Conservation (phyloP, 1,140 invertebrate species). For the Microplitis mediator region DNA sequence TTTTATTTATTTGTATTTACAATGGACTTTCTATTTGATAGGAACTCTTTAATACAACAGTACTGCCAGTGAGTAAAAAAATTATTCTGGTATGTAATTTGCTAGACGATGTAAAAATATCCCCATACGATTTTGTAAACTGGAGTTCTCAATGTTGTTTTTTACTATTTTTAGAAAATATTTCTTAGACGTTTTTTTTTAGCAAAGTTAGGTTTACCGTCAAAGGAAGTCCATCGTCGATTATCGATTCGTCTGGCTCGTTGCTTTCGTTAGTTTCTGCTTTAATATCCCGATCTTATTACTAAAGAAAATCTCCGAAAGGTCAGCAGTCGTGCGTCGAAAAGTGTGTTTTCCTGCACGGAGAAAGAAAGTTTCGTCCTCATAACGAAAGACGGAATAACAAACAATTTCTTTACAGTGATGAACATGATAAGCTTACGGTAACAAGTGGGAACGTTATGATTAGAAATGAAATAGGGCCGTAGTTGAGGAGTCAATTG, state of each 20-base stretch:
- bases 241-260: conserved; percentile 12
- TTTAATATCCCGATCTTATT: conserved; percentile 21
- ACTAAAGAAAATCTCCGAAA: conserved; percentile 37
- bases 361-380: too few species aligned
- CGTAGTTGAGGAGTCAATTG: too few species aligned
- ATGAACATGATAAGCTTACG: too few species aligned
- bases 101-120: background rate
- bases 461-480: too few species aligned
- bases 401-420: too few species aligned
- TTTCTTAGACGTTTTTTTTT: background rate
- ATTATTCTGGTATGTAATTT: conserved; percentile 14
- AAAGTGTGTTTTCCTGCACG: conserved; percentile 28
- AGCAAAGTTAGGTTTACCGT: background rate
- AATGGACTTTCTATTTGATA: background rate
- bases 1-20: background rate
- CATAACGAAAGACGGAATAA: too few species aligned
- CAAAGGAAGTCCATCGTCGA: conserved; percentile 12
- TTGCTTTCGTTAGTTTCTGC: conserved; percentile 5
- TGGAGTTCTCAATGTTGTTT: background rate
- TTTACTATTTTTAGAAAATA: background rate
- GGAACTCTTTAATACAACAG: background rate
- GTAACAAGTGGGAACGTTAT: too few species aligned
- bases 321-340: conserved; percentile 43
- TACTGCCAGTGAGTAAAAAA: background rate
- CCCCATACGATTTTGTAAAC: background rate